Conservation (phyloP, 2,113 vertebrate genomes). For the Sturnus vulgaris region DNA sequence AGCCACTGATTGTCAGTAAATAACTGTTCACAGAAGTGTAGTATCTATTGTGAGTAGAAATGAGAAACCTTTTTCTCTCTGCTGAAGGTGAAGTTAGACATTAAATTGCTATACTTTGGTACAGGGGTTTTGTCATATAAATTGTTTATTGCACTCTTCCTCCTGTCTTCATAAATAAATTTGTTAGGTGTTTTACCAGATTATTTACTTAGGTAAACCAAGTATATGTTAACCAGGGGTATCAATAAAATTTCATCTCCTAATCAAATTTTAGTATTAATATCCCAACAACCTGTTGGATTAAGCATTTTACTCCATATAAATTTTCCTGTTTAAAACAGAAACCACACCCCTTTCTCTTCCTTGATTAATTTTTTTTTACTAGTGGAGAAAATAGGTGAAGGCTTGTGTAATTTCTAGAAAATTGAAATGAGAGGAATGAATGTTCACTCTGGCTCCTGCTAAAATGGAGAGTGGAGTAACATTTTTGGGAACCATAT, state of each 20-base stretch:
- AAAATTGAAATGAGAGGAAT: background rate
- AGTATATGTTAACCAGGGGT: background rate
- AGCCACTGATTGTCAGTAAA: slow-evolving; percentile 4
- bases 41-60: background rate
- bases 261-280: background rate
- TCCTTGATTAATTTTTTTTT: background rate
- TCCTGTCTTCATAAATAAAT: background rate
- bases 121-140: background rate
- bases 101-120: background rate
- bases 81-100: background rate
- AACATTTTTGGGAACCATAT: background rate
- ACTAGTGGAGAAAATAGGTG: background rate
- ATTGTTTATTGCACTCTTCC: background rate
- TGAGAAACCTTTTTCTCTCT: background rate
- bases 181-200: background rate
- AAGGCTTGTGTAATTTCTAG: background rate
- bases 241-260: background rate
- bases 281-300: background rate
- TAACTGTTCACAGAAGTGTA: background rate
- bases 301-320: background rate
- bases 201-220: background rate
- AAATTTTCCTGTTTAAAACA: background rate
- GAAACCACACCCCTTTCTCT: background rate
- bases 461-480: background rate
- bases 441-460: background rate